Conservation (phyloP, 2,113 vertebrate genomes). For the Pandion haliaetus region DNA sequence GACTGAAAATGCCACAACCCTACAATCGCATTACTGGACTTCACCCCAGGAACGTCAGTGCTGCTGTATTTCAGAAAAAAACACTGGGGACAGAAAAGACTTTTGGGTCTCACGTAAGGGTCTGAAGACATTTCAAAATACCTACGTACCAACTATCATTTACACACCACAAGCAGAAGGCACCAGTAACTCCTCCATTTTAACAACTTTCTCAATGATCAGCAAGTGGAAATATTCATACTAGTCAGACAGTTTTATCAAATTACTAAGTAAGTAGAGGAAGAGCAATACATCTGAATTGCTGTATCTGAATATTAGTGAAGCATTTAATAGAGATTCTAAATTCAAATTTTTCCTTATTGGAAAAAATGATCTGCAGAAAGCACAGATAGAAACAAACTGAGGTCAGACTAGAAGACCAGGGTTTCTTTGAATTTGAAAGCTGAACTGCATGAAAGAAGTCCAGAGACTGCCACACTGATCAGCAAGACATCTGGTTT, state of each 20-base stretch:
- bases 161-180: background rate
- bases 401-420: background rate
- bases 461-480: background rate
- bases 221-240: background rate
- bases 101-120: background rate
- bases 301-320: background rate
- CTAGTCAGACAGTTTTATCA: background rate
- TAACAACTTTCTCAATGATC: background rate
- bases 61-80: background rate
- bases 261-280: background rate
- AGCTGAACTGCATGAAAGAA: background rate
- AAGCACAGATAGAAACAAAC: background rate
- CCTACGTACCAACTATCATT: background rate
- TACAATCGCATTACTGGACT: accelerated
- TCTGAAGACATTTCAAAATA: background rate
- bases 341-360: background rate
- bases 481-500: background rate
- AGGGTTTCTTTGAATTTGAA: background rate
- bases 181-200: background rate
- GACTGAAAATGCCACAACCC: background rate
- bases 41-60: background rate
- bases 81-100: background rate
- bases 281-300: background rate
- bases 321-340: background rate
- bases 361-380: background rate